Evolutionary conservation across 2,888 invertebrate species (phyloP).

Genomic region (Eupithecia inturbata): DNA sequence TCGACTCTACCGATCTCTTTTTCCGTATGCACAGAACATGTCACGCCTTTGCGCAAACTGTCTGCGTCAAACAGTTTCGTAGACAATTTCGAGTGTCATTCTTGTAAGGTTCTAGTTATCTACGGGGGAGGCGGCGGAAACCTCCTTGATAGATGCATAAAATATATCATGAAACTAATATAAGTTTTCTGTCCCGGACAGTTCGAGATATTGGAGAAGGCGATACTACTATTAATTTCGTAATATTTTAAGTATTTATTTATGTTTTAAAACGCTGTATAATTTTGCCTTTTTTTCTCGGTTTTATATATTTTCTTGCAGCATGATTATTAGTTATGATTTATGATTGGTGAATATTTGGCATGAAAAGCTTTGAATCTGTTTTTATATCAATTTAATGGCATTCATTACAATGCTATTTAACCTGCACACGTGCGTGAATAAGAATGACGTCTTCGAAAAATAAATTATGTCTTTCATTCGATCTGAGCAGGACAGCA

Average conservation of each 20-base stretch:
- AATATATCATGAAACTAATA: slow-evolving; percentile 38
- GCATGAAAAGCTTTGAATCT: slow-evolving; percentile 32
- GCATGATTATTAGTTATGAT: slow-evolving; percentile 33
- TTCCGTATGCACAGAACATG: too few species aligned
- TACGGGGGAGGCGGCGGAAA: too few species aligned
- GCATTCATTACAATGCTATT: too few species aligned
- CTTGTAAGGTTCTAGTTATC: too few species aligned
- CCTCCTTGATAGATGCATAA: not conserved
- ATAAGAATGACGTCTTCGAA: too few species aligned
- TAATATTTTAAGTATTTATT: slow-evolving; percentile 62
- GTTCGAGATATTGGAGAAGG: slow-evolving; percentile 77
- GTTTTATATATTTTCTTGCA: slow-evolving; percentile 31
- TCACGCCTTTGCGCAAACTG: too few species aligned
- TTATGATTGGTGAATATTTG: slow-evolving; percentile 37
- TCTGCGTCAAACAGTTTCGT: too few species aligned
- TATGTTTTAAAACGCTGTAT: slow-evolving; percentile 48
- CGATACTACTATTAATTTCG: slow-evolving; percentile 74
- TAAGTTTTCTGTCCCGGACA: slow-evolving; percentile 50
- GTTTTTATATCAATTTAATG: not conserved
- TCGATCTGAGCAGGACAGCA: too few species aligned
- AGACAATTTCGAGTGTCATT: too few species aligned
- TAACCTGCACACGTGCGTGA: too few species aligned
- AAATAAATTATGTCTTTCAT: too few species aligned
- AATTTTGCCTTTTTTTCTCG: slow-evolving; percentile 26
- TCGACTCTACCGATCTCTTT: too few species aligned